A percentile compares a stretch with the other conserved stretches of the same genome.
Conservation (phyloP, 2,797 vertebrate genomes). For the Kryptolebias ocellatus region DNA sequence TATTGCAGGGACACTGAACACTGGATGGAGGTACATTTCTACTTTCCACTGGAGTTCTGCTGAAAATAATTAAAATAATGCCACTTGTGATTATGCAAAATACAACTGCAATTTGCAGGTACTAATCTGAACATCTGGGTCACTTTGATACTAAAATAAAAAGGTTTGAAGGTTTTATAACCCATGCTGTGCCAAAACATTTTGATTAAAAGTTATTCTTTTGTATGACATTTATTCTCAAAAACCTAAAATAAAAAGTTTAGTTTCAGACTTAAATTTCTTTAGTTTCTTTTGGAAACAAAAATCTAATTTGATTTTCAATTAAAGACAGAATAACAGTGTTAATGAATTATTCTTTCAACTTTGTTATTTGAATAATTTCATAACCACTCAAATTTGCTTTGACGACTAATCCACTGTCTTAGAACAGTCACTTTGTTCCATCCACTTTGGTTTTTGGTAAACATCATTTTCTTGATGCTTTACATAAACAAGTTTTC, state of each 20-base stretch:
- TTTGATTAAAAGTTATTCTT: no score
- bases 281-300: conserved; percentile 21
- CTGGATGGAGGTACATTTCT: no score
- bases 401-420: conserved; percentile 49
- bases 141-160: neutral
- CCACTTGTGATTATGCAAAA: no score
- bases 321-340: conserved; percentile 27
- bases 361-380: conserved; percentile 48
- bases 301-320: conserved; percentile 29
- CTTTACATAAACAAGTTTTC: conserved; percentile 73
- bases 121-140: conserved; percentile 1
- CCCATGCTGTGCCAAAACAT: no score
- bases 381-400: conserved; percentile 48
- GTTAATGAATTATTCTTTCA: conserved; percentile 38
- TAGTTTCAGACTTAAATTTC: neutral
- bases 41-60: no score
- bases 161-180: neutral
- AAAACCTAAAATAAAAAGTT: conserved; percentile 13
- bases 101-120: no score
- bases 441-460: conserved; percentile 55
- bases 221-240: neutral
- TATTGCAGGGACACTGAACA: no score
- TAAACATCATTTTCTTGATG: conserved; percentile 58
- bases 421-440: conserved; percentile 42
- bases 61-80: neutral